phyloP scores from a whole-genome alignment of 1,140 invertebrate genomes.

The Neuroterus valhalla region DNA sequence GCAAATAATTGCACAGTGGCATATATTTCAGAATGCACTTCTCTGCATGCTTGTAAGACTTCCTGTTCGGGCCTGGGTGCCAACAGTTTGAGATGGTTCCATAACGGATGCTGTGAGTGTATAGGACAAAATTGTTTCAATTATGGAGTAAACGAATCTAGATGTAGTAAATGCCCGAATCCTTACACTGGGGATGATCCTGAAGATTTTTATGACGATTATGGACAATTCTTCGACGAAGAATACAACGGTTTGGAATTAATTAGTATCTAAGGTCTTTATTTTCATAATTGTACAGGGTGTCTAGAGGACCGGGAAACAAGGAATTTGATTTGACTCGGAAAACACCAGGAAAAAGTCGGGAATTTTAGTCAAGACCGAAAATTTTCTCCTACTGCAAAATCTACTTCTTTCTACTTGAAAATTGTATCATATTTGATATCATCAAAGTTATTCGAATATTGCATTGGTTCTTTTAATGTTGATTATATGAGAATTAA shows the following conservation, averaged over 20 bases:
- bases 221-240: constrained; percentile 51
- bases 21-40: constrained; percentile 90
- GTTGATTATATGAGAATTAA: too few relatives aligned
- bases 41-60: constrained; percentile 87
- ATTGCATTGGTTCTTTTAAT: too few relatives aligned
- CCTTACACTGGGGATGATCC: constrained; percentile 42
- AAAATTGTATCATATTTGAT: too few relatives aligned
- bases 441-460: too few relatives aligned
- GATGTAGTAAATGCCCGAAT: constrained; percentile 67
- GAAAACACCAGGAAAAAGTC: too few relatives aligned
- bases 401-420: too few relatives aligned
- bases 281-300: too few relatives aligned
- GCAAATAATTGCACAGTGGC: constrained; percentile 91
- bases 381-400: too few relatives aligned
- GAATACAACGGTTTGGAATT: constrained; percentile 30
- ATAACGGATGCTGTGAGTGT: constrained; percentile 95
- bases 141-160: constrained; percentile 90
- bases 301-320: too few relatives aligned
- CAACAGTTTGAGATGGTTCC: constrained; percentile 88
- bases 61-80: constrained; percentile 85
- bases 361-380: too few relatives aligned
- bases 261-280: too few relatives aligned
- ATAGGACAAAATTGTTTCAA: constrained; percentile 90
- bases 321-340: too few relatives aligned
- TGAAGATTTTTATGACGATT: constrained; percentile 54